Base-by-base conservation (phyloP, 2,888 invertebrate species). In the Lithophane leautieri region DNA sequence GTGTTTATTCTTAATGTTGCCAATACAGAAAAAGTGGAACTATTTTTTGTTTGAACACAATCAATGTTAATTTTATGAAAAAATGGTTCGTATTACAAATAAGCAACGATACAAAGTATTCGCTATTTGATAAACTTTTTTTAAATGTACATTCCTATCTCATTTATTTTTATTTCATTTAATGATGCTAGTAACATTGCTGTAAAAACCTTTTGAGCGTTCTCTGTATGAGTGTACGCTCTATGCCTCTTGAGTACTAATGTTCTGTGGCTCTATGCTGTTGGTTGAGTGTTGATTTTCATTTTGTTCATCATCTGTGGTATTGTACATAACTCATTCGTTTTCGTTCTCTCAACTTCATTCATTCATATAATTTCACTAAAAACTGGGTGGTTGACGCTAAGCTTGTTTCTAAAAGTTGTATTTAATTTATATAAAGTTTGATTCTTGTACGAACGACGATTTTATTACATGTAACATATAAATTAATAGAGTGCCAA, bases 311-410 rank as follows among this genome's bases (percentile, higher is more conserved):
- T 52, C 0, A 68, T 61, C 68, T 68, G 50, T 81, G 71, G 61
- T 60, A n/a, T 28, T n/a, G 6, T 34, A 0, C 0, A 22, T 8
- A 22, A 70, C 19, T 58, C 52, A 65, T 71, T 81, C 81, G 47
- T 70, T 80, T 67, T 28, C 2, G 52, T n/a, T 65, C 44, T 16
- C 66, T n/a, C 28, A 73, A 60, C 40, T 50, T 65, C 61, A 71
- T 19, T 7, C n/a, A n/a, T 50, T 68, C 60, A 67, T n/a, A n/a
- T n/a, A n/a, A n/a, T n/a, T 71, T 73, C 82, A 69, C 0, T 47
- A 83, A 76, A 83, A 79, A 83, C 80, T 9, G 50, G 42, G 66
- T 77, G 58, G 22, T 6, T 44, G 67, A 70, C 72, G 72, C 66
- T 34, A 25, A 66, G 65, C 6, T 66, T 76, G 52, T 73, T 68